Evolutionary conservation across 92 coral and sea anemone genomes (phyloP).

Genomic region (Zoanthus solanderi): DNA sequence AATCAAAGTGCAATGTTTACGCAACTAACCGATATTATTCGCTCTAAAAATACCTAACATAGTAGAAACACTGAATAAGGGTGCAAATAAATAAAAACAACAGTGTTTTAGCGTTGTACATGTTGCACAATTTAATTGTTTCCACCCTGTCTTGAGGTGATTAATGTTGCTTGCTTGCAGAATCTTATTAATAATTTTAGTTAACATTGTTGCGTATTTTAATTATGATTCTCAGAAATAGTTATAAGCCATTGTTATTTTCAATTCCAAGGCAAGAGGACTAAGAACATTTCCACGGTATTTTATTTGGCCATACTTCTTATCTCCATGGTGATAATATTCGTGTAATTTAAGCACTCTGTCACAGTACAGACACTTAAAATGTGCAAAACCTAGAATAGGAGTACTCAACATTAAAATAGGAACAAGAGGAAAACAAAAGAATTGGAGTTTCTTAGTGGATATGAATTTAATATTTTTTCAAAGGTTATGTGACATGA

Average conservation of each 20-base stretch:
- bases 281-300: not conserved
- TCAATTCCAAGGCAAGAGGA: not conserved
- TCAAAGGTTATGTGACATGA: not conserved
- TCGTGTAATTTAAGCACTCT: not conserved
- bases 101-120: not conserved
- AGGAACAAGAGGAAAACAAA: not conserved
- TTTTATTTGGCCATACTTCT: not conserved
- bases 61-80: not conserved
- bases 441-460: too few relatives aligned
- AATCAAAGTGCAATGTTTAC: conserved; percentile 53
- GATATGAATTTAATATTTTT: too few relatives aligned
- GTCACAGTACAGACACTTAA: not conserved
- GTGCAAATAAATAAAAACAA: not conserved
- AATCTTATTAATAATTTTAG: not conserved
- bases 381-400: not conserved
- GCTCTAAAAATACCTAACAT: conserved; percentile 27
- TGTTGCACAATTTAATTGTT: not conserved
- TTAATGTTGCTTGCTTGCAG: not conserved
- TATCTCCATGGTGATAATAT: not conserved
- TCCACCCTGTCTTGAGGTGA: not conserved
- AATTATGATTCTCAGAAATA: not conserved
- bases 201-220: not conserved
- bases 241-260: not conserved
- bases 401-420: not conserved
- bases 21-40: conserved; percentile 27